Percentiles rank a stretch among this genome's conserved stretches.
These are phyloP conservation scores for Gouania willdenowi DNA, from an alignment of 2,797 vertebrate species.

Conservation along the genomic window DNA sequence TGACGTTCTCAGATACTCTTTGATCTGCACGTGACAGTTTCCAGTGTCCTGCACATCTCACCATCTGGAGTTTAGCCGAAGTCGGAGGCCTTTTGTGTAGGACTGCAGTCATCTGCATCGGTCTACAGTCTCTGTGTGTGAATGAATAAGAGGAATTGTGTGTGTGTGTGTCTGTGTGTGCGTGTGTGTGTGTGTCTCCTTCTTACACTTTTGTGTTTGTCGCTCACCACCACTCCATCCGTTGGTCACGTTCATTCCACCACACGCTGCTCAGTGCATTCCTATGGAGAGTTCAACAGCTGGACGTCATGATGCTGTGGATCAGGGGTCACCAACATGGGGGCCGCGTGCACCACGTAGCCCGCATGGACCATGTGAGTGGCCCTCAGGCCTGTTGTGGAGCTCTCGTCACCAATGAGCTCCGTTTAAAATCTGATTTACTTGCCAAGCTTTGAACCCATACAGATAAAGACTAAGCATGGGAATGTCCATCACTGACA, in stretches of 20 bases:
- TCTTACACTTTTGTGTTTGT: slow-evolving; percentile 34
- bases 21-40: slow-evolving; percentile 46
- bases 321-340: slow-evolving; percentile 53
- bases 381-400: too few relatives aligned
- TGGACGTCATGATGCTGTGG: slow-evolving; percentile 24
- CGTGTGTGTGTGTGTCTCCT: slow-evolving; percentile 28
- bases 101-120: slow-evolving; percentile 65
- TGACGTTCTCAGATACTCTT: slow-evolving; percentile 68
- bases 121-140: slow-evolving; percentile 53
- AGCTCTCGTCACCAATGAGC: too few relatives aligned
- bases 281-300: slow-evolving; percentile 62
- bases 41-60: slow-evolving; percentile 49
- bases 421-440: too few relatives aligned
- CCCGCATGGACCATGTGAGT: too few relatives aligned
- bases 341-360: too few relatives aligned
- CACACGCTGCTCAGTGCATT: slow-evolving; percentile 69
- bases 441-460: too few relatives aligned
- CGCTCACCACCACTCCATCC: slow-evolving; percentile 32
- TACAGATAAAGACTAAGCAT: too few relatives aligned
- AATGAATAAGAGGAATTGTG: background rate
- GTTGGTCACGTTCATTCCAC: slow-evolving; percentile 33
- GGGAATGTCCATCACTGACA: too few relatives aligned
- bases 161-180: background rate
- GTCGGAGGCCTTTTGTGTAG: slow-evolving; percentile 46
- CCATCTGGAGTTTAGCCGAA: slow-evolving; percentile 46